Percentiles rank a stretch among this genome's conserved stretches.
These are phyloP conservation scores for Alviniconcha marisindica DNA, from an alignment of 1,140 invertebrate genomes.

Conservation along the genomic window DNA sequence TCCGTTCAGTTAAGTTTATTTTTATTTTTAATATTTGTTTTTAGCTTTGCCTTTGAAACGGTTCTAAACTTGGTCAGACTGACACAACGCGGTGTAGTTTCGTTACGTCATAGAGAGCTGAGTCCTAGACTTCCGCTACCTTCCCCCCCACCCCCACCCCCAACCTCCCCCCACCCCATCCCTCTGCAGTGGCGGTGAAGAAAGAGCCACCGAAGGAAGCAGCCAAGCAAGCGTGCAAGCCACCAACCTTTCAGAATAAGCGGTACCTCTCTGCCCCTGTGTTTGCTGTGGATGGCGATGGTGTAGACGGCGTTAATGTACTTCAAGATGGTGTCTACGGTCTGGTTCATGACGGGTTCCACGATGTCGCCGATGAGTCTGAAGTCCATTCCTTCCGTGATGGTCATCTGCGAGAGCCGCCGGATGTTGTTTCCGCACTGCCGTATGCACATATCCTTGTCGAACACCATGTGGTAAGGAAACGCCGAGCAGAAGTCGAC, in stretches of 20 bases:
- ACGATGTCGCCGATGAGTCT: constrained; percentile 21
- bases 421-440: constrained; percentile 39
- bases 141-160: too few relatives aligned
- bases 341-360: constrained; percentile 39
- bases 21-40: too few relatives aligned
- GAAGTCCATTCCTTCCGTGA: constrained; percentile 20
- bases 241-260: constrained; percentile 45
- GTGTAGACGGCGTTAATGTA: constrained; percentile 49
- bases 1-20: too few relatives aligned
- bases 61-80: too few relatives aligned
- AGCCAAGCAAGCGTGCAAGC: too few relatives aligned
- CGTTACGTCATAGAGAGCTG: too few relatives aligned
- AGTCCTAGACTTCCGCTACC: too few relatives aligned
- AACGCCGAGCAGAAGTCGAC: constrained; percentile 34
- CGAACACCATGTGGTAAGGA: constrained; percentile 48
- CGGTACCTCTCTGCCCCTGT: neutral
- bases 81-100: too few relatives aligned
- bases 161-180: too few relatives aligned
- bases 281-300: constrained; percentile 17
- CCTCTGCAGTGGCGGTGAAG: too few relatives aligned
- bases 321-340: constrained; percentile 35
- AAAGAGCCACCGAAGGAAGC: too few relatives aligned
- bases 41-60: too few relatives aligned
- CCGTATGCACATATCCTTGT: constrained; percentile 34
- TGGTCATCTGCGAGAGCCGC: constrained; percentile 11